phyloP scores from a whole-genome alignment of 2,113 vertebrate species.

The Muscicapa adusta region DNA sequence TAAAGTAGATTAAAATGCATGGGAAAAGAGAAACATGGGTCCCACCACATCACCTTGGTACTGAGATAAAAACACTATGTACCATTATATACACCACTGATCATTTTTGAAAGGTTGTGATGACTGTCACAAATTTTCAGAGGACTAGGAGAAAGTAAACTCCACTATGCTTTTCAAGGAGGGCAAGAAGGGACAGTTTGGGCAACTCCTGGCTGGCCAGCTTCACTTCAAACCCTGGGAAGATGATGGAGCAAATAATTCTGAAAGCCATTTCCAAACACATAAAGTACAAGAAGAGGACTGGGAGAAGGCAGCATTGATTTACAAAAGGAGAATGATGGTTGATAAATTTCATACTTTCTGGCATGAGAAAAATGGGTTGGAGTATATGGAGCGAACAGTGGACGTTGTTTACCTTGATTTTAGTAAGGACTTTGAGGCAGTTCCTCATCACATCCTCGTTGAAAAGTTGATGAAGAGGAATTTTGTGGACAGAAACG shows the following conservation, averaged over 20 bases:
- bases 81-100: background rate
- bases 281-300: background rate
- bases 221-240: background rate
- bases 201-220: background rate
- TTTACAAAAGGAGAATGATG: background rate
- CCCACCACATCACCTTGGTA: background rate
- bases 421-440: background rate
- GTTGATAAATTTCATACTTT: background rate
- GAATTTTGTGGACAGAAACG: background rate
- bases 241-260: background rate
- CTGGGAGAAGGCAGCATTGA: background rate
- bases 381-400: background rate
- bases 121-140: background rate
- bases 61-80: background rate
- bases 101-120: background rate
- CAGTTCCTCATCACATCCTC: background rate
- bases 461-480: background rate
- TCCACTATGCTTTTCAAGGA: background rate
- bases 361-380: background rate
- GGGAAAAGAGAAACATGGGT: background rate
- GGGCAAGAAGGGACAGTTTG: background rate
- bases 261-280: background rate
- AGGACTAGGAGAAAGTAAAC: background rate
- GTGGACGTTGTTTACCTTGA: background rate
- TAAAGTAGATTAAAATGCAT: background rate